Evolutionary conservation across 1,140 invertebrate genomes (phyloP), one percentile per base, ranked within the genome.

Genomic region (Ectropis grisescens): DNA sequence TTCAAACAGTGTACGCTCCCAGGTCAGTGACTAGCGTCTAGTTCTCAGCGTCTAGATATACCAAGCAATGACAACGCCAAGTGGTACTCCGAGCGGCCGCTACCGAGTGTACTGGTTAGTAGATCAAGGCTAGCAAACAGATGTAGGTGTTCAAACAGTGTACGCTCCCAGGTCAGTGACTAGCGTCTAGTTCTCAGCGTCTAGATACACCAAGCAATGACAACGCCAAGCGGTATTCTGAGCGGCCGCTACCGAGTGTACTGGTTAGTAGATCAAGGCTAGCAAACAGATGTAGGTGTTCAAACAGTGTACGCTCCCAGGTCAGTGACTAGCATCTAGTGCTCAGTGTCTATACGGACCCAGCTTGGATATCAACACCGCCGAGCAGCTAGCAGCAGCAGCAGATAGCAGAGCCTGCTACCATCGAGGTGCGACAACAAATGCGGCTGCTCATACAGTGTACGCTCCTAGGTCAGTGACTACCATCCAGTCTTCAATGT

Each of bases 321-420:
- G 89, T 85, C n/a, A n/a, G n/a, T n/a, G n/a, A n/a, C n/a, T n/a
- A 82, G 61, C 12, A 19, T 29, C 4, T 12, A 12, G 4, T 22
- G n/a, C n/a, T n/a, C n/a, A n/a, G n/a, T n/a, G n/a, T n/a, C n/a
- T n/a, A n/a, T n/a, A n/a, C n/a, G n/a, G n/a, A n/a, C 0, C 82
- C 86, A 35, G 88, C 89, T 24, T 91, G 90, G 90, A 85, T 92
- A n/a, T n/a, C n/a, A n/a, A n/a, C n/a, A n/a, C 74, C 2, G 82
- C 76, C 3, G 82, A 82, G 81, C 89, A 91, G 52, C 84, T 92
- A 39, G 70, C 85, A 10, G 82, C 88, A 13, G 82, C 80, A 4
- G 57, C 70, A 3, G 58, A 67, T 34, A 72, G 82, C 23, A 52
- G 84, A 86, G 19, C 76, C 74, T n/a, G n/a, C n/a, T n/a, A n/a